Evolutionary conservation across 2,888 invertebrate genomes (phyloP), one percentile per base, ranked within the genome.

Genomic region (Drosophila fulvimacula): DNA sequence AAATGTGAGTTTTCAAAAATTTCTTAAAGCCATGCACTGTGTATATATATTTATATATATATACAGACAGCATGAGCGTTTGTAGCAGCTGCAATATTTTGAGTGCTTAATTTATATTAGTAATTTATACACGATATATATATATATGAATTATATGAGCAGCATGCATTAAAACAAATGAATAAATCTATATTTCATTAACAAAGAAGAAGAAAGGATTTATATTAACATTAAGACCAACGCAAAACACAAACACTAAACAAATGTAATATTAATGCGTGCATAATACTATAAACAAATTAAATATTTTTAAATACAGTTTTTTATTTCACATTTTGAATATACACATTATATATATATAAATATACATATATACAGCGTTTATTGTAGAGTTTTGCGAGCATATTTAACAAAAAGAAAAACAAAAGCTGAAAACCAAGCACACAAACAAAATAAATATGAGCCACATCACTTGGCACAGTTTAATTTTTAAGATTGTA

Each of bases 71-170:
- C 61, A 51, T 57, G 39, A 69, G 62, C 78, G 75, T 88, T 85
- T 85, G 66, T 67, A 79, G 77, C 86, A 88, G 90, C 88, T 79
- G 88, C 76, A 79, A 73, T 88, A 76, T 82, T 74, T 75, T 53
- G 83, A 82, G 86, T 89, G 83, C 90, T 84, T 84, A 84, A 90
- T 82, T 88, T 88, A 86, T 79, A 88, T 66, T 82, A 89, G 77
- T 88, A 88, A 84, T 84, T 89, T 88, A 88, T 88, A 78, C 65
- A 82, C 53, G 67, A 88, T 55, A 73, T 65, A 67, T 64, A 66
- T 61, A 34, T 52, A 53, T 39, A 75, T 60, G 32, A 46, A 62
- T 69, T 42, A 59, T 27, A 79, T 65, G 62, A 76, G 61, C 68
- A 64, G 48, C 58, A 82, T 69, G 62, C 81, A 88, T 83, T 69